A percentile compares a stretch with the other conserved stretches of the same genome.
phyloP scores from a whole-genome alignment of 2,888 invertebrate species.

The Sialis fuliginosa region DNA sequence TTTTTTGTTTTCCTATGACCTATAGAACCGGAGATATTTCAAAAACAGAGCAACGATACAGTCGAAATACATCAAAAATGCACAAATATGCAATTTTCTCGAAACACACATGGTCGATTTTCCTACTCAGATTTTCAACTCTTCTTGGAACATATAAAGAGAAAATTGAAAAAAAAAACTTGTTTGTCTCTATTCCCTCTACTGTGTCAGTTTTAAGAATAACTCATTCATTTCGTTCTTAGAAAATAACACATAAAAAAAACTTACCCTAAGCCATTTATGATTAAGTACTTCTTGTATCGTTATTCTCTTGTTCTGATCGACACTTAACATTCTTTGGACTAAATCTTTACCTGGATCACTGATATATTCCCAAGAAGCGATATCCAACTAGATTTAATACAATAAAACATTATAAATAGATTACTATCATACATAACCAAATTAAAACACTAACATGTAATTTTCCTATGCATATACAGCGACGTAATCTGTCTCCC shows the following conservation, averaged over 20 bases:
- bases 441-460: constrained; percentile 36
- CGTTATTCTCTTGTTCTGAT: constrained; percentile 81
- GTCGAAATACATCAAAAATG: too few species aligned
- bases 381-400: constrained; percentile 68
- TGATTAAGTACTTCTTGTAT: constrained; percentile 92
- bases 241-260: background rate
- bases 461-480: constrained; percentile 70
- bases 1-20: too few species aligned
- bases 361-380: constrained; percentile 85
- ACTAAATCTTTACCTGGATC: constrained; percentile 91
- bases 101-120: too few species aligned
- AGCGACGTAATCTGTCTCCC: constrained; percentile 79
- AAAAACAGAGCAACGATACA: too few species aligned
- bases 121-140: too few species aligned
- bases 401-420: constrained; percentile 9
- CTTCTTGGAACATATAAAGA: too few species aligned
- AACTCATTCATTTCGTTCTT: background rate
- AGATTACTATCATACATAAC: background rate
- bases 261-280: constrained; percentile 83
- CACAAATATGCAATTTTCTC: too few species aligned
- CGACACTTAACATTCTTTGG: constrained; percentile 79
- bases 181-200: too few species aligned
- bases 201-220: background rate
- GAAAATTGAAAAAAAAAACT: too few species aligned
- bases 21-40: too few species aligned